phyloP scores from a whole-genome alignment of 2,888 invertebrate genomes.

The Sympetrum striolatum region DNA sequence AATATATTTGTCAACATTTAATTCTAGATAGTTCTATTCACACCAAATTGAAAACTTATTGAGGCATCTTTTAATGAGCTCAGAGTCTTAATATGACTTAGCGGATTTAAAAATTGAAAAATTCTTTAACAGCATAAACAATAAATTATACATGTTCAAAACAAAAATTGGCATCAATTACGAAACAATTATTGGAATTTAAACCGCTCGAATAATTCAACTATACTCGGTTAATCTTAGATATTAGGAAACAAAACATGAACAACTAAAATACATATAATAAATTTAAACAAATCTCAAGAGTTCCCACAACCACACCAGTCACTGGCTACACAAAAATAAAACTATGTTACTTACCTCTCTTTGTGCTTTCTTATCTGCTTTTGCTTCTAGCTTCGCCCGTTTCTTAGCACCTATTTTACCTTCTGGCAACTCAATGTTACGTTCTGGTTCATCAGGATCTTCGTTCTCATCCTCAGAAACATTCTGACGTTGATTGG shows the following conservation, averaged over 20 bases:
- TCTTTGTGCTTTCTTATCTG: conserved; percentile 80
- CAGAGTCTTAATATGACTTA: too few relatives aligned
- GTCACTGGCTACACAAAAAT: conserved; percentile 20
- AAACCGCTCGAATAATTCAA: neutral
- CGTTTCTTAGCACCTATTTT: conserved; percentile 94
- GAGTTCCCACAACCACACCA: too few relatives aligned
- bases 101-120: too few relatives aligned
- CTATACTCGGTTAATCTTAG: neutral
- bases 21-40: too few relatives aligned
- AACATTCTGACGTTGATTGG: conserved; percentile 56
- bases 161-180: too few relatives aligned
- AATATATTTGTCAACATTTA: too few relatives aligned
- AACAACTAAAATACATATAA: neutral
- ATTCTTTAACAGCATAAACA: too few relatives aligned
- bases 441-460: conserved; percentile 56
- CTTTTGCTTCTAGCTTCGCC: conserved; percentile 92
- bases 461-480: conserved; percentile 64
- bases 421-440: conserved; percentile 65
- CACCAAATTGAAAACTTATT: too few relatives aligned
- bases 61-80: too few relatives aligned
- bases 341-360: conserved; percentile 62
- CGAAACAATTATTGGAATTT: too few relatives aligned
- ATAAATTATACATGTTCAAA: too few relatives aligned
- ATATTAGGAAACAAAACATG: neutral
- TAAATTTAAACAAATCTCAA: too few relatives aligned